Conservation (phyloP, 2,888 invertebrate species). For the Coelinius sp. region DNA sequence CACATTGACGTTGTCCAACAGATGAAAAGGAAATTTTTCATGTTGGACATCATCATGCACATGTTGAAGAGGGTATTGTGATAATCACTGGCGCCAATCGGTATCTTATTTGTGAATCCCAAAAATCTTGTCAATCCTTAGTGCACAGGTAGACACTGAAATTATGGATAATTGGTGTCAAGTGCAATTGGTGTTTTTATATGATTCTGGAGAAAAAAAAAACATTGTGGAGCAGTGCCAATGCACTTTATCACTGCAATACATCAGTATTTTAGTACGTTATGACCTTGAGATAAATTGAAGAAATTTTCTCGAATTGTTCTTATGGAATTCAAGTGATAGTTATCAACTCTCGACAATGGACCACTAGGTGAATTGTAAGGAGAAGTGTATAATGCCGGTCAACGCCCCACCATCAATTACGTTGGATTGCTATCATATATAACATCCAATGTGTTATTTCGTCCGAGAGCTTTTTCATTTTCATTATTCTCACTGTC, state of each 20-base stretch:
- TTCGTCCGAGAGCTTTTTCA: constrained; percentile 31
- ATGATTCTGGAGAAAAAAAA: not conserved
- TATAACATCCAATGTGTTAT: constrained; percentile 30
- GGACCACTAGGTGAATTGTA: not conserved
- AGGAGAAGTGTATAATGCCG: constrained; percentile 23
- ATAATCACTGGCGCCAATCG: not conserved
- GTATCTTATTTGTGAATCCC: constrained; percentile 11
- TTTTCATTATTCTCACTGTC: constrained; percentile 30
- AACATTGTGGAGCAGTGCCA: constrained; percentile 25
- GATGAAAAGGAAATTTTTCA: not conserved
- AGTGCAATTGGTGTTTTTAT: not conserved
- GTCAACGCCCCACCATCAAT: constrained; percentile 38
- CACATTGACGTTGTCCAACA: constrained; percentile 16
- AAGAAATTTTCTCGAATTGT: not conserved
- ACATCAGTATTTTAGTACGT: constrained; percentile 19
- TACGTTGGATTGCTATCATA: constrained; percentile 23
- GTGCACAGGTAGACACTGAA: not conserved
- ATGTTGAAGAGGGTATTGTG: not conserved
- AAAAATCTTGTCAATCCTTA: not conserved
- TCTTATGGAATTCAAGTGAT: no score
- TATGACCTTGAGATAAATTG: not conserved
- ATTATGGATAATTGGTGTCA: not conserved
- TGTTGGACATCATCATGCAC: not conserved
- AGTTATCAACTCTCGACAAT: no score
- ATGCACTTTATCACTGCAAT: constrained; percentile 12